Evolutionary conservation across 2,888 invertebrate genomes (phyloP), one percentile per base, ranked within the genome.

Genomic region (Morpho helenor): DNA sequence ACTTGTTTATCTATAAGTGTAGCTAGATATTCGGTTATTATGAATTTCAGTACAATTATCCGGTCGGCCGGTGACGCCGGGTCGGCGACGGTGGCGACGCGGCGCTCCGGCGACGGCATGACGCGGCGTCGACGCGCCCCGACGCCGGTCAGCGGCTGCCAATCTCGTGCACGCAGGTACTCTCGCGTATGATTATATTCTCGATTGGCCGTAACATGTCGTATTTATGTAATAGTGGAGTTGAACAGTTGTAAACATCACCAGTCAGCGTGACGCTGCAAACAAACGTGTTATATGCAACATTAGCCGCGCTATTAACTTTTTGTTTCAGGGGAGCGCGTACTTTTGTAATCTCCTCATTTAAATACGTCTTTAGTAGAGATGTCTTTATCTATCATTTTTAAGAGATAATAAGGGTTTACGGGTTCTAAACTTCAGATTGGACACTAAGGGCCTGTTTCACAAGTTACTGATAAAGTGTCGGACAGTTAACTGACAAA

Each of bases 31-130:
- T 43, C 43, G 43, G 31, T 49, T 49, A 39, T 49, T 49, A 49
- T 49, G 40, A 49, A 49, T 49, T n/a, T 10, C 8, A n/a, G 43
- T 41, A 49, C 41, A 40, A 41, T 8, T 43, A 43, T n/a, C n/a
- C 43, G 43, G 8, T 16, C 49, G 51, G 56, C 57, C 51, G 57
- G 52, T 44, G 52, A 55, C 56, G 61, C 42, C 52, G 55, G 44
- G 51, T 52, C 59, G 59, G 49, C 54, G 61, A 52, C 60, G 60
- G 53, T 58, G 58, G 45, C 62, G 65, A 55, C 59, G 58, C 62
- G 63, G 49, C 67, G 62, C 41, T 55, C 62, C 70, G 63, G 45
- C 52, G 59, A 54, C 66, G 63, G 66, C 66, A 57, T 65, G 67
- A 61, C 54, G 48, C 48, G 55, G 65, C 67, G 70, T 52, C 69